Evolutionary conservation across 1,140 invertebrate species (phyloP), one percentile per base, ranked within the genome.

Genomic region (Calephelis virginiensis): DNA sequence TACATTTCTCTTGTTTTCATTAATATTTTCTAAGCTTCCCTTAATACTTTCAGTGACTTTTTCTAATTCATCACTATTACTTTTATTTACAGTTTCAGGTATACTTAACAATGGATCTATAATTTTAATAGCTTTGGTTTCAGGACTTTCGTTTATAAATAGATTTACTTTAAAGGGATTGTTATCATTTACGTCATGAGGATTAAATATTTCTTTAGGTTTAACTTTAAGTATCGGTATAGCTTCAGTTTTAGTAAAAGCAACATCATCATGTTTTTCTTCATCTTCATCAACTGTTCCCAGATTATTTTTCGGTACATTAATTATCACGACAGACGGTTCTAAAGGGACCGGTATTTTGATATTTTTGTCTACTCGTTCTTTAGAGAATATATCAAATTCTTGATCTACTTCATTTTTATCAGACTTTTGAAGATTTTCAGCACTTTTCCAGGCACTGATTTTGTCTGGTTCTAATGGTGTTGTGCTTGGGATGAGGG

Each of bases 381-480:
- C 80, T 82, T 91, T 83, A 12, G 83, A 83, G 45, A 92, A 90
- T 14, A 76, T 78, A 60, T 92, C 91, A 45, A 92, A 92, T 73
- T 91, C 91, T 64, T 89, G 78, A 60, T 92, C 90, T 0, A 91
- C 73, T 63, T 81, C 76, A 46, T 77, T 81, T 6, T 70, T 76
- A 60, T 78, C 75, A 17, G 68, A 49, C 75, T 76, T 73, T 28
- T 74, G 64, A 13, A 86, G 60, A 28, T 77, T 84, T 71, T 89
- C 86, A 7, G 70, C 70, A 60, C 83, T 87, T 68, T 84, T 82
- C 79, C 81, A 86, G 28, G 76, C 61, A 13, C 66, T 78, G 6
- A 10, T 62, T 75, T 90, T 91, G 46, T 83, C 78, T 10, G 86
- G 81, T 71, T 87, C 83, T 69, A 91, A 66, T 0, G 90, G 90